phyloP scores from a whole-genome alignment of 2,797 vertebrate genomes.

The Leucoraja ocellata region DNA sequence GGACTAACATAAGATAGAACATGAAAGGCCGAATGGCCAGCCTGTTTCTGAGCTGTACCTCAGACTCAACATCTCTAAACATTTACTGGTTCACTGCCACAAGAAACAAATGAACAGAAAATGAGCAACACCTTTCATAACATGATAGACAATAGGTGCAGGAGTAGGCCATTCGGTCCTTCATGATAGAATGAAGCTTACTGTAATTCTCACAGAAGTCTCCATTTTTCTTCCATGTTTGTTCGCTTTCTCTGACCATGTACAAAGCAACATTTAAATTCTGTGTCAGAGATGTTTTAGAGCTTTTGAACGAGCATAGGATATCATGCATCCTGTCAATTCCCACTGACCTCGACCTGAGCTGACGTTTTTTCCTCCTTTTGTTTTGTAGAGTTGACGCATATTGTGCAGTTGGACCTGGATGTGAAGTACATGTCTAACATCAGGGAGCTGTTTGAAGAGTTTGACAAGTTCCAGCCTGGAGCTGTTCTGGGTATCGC shows the following conservation, averaged over 20 bases:
- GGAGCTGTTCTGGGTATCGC: slow-evolving; percentile 81
- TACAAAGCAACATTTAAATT: background rate
- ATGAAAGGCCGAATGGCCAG: no score
- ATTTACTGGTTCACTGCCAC: background rate
- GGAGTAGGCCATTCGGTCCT: no score
- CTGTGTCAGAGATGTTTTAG: background rate
- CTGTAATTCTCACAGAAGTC: background rate
- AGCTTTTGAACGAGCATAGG: slow-evolving; percentile 27
- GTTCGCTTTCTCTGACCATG: background rate
- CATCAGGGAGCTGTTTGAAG: slow-evolving; percentile 84
- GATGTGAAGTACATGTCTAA: slow-evolving; percentile 87
- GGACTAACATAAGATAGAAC: no score
- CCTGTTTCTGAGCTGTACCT: no score
- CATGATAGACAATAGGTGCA: no score
- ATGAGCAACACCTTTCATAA: background rate
- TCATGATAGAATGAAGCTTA: background rate
- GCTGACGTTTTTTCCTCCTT: slow-evolving; percentile 16
- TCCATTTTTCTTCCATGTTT: background rate
- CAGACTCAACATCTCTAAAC: background rate
- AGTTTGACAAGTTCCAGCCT: slow-evolving; percentile 76
- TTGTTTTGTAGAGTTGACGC: slow-evolving; percentile 65
- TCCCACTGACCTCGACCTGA: background rate
- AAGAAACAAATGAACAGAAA: background rate
- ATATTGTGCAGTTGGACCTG: slow-evolving; percentile 83
- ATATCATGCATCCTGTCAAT: slow-evolving; percentile 29